A percentile compares a stretch with the other conserved stretches of the same genome.
Evolutionary conservation across 2,113 vertebrate genomes (phyloP).

Genomic region (Myocastor coypus): DNA sequence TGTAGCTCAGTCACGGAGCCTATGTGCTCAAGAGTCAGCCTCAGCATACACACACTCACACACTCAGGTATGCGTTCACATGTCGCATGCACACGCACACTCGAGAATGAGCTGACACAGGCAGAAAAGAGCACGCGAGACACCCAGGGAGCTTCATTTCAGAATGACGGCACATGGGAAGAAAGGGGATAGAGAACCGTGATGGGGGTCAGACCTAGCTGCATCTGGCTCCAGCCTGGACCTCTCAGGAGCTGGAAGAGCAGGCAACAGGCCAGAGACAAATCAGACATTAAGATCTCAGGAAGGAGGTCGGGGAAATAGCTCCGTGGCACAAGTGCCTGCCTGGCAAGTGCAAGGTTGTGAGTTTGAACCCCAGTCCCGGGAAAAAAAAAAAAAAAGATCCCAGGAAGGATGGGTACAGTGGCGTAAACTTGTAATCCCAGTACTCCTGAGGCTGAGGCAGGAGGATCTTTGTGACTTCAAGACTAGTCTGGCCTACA

Average conservation of each 20-base stretch:
- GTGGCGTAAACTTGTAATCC: background rate
- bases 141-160: background rate
- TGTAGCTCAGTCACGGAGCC: background rate
- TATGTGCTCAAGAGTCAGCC: background rate
- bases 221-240: background rate
- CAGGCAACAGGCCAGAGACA: background rate
- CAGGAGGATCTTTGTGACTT: background rate
- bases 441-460: too few relatives aligned
- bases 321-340: too few relatives aligned
- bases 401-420: background rate
- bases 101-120: background rate
- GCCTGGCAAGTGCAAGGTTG: too few relatives aligned
- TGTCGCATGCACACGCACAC: too few relatives aligned
- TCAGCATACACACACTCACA: background rate
- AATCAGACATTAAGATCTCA: background rate
- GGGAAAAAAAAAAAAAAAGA: too few relatives aligned
- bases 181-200: background rate
- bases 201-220: background rate
- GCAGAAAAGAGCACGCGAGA: background rate
- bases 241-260: rapidly evolving
- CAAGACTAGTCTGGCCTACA: background rate
- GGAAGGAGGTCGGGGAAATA: too few relatives aligned
- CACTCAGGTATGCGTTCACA: background rate
- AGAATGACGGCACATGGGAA: background rate
- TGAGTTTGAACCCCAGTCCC: too few relatives aligned